phyloP scores from a whole-genome alignment of 2,888 invertebrate genomes.

The Lasioglossum calceatum region DNA sequence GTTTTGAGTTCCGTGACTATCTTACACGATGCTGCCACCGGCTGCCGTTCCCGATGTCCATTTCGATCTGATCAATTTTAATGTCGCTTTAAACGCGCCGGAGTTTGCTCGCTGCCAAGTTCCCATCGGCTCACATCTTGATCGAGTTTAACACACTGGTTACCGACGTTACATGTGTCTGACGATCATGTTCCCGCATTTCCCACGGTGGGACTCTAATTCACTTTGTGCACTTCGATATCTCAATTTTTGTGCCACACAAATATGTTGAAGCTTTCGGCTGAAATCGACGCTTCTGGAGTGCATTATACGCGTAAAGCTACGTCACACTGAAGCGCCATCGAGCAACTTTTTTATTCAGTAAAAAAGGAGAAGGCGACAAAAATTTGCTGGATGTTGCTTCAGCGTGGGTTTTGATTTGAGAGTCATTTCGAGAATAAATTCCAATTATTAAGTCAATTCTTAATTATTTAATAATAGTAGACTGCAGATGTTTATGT shows the following conservation, averaged over 20 bases:
- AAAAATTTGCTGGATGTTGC: too few relatives aligned
- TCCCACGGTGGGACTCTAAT: neutral
- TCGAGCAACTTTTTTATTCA: too few relatives aligned
- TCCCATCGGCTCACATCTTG: neutral
- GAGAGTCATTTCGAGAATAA: too few relatives aligned
- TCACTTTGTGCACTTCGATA: neutral
- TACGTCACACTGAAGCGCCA: too few relatives aligned
- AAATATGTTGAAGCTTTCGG: neutral
- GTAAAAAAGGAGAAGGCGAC: too few relatives aligned
- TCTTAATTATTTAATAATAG: too few relatives aligned
- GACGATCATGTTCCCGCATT: neutral
- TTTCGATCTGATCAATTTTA: slow-evolving; percentile 54
- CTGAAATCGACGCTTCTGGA: neutral
- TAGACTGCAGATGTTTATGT: too few relatives aligned
- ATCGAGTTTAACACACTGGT: slow-evolving; percentile 15
- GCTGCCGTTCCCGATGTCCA: slow-evolving; percentile 46
- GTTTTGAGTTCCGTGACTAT: slow-evolving; percentile 56
- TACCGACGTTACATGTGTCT: neutral
- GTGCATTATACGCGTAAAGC: too few relatives aligned
- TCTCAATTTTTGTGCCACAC: neutral
- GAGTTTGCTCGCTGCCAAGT: neutral
- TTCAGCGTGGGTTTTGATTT: too few relatives aligned
- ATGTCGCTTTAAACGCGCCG: slow-evolving; percentile 27
- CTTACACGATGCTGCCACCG: slow-evolving; percentile 14
- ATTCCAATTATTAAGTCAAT: too few relatives aligned